Conservation (phyloP, 2,888 invertebrate genomes). For the Lucinisca nassula region DNA sequence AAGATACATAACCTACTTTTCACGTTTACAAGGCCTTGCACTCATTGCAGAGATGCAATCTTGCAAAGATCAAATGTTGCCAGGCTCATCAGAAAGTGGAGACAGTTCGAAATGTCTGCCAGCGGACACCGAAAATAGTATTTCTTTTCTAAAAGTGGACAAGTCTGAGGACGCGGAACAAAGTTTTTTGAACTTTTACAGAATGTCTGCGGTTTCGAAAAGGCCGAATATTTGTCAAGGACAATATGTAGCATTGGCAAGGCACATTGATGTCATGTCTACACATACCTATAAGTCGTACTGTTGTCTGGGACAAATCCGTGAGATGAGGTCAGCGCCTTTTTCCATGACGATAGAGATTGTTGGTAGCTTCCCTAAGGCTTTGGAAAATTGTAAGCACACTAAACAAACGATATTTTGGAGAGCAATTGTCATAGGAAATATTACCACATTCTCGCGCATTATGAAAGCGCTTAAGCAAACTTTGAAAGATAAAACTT, state of each 20-base stretch:
- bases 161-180: slow-evolving; percentile 2
- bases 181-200: slow-evolving; percentile 26
- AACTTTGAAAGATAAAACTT: background rate
- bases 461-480: slow-evolving; percentile 31
- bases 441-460: slow-evolving; percentile 47
- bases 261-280: slow-evolving; percentile 24
- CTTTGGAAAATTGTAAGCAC: background rate
- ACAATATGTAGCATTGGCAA: slow-evolving; percentile 45
- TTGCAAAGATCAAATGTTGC: background rate
- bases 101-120: background rate
- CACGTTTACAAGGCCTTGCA: background rate
- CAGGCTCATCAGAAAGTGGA: background rate
- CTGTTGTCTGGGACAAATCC: slow-evolving; percentile 40
- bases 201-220: slow-evolving; percentile 20
- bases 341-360: slow-evolving; percentile 50
- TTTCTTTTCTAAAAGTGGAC: slow-evolving; percentile 49
- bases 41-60: background rate
- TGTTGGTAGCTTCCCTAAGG: slow-evolving; percentile 20
- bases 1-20: background rate
- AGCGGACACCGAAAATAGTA: slow-evolving; percentile 7
- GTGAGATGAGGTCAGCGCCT: slow-evolving; percentile 43
- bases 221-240: slow-evolving; percentile 38
- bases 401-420: slow-evolving; percentile 27
- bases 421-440: slow-evolving; percentile 49
- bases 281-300: background rate